Evolutionary conservation across 2,113 vertebrate species (phyloP).

Genomic region (Henicopernis longicauda): DNA sequence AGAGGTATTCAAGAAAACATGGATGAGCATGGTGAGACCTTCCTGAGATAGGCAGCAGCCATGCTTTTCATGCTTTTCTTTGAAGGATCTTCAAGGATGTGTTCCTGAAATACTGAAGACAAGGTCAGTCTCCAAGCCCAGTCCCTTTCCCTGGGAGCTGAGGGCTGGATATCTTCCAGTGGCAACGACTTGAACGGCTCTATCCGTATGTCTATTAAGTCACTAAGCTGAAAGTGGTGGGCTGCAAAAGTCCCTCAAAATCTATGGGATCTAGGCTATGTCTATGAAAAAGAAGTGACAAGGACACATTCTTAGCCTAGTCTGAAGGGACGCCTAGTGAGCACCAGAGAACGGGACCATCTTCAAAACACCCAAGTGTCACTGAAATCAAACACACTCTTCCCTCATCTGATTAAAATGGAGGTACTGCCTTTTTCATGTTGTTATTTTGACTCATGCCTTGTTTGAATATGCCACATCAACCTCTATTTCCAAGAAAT

Average conservation of each 20-base stretch:
- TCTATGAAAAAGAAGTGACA: not conserved
- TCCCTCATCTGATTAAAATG: not conserved
- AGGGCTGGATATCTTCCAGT: not conserved
- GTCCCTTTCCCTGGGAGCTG: not conserved
- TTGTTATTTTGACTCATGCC: not conserved
- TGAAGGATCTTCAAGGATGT: not conserved
- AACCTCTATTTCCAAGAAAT: not conserved
- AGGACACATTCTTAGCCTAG: not conserved
- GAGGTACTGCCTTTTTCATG: not conserved
- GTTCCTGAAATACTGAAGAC: not conserved
- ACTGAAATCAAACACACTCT: not conserved
- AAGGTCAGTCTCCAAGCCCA: not conserved
- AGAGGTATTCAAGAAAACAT: not conserved
- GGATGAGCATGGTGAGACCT: not conserved
- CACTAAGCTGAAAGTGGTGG: not conserved
- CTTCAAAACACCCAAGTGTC: not conserved
- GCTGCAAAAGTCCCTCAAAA: not conserved
- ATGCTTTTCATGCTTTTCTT: not conserved
- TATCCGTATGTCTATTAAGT: not conserved
- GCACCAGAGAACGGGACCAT: not conserved
- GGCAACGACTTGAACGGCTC: not conserved
- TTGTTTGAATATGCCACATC: not conserved
- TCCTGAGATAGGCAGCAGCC: not conserved
- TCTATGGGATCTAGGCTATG: not conserved
- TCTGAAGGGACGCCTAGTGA: not conserved